Evolutionary conservation across 2,797 vertebrate genomes (phyloP).

Genomic region (Vireo griseus): DNA sequence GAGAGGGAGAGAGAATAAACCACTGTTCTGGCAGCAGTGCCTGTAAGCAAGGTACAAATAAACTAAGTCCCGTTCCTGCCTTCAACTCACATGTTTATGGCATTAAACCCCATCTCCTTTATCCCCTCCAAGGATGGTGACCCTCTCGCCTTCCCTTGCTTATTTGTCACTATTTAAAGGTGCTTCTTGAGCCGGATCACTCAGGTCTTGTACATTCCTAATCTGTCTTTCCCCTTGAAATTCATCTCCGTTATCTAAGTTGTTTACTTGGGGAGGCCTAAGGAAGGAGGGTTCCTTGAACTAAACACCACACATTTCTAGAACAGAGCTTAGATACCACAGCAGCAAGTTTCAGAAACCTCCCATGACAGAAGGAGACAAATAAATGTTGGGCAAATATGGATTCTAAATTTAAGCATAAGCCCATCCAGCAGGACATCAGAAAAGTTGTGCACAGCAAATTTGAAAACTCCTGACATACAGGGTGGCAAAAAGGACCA

Average conservation of each 20-base stretch:
- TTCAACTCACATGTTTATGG: background rate
- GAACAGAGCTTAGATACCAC: background rate
- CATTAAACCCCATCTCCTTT: background rate
- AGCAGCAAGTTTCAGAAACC: background rate
- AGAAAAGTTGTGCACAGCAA: background rate
- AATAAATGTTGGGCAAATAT: background rate
- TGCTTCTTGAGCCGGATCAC: background rate
- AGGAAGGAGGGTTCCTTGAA: background rate
- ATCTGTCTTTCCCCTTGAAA: background rate
- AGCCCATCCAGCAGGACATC: background rate
- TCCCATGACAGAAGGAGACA: background rate
- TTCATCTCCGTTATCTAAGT: background rate
- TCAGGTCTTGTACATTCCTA: background rate
- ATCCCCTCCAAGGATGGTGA: background rate
- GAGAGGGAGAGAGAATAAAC: background rate
- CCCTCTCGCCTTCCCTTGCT: background rate
- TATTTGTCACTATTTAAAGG: slow-evolving; percentile 12
- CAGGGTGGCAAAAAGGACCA: background rate
- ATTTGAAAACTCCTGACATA: background rate
- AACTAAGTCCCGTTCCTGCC: background rate
- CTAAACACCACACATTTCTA: background rate
- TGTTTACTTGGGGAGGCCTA: background rate
- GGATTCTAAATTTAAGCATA: background rate
- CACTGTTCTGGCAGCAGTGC: background rate
- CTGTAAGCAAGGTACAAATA: background rate